Evolutionary conservation across 1,140 invertebrate genomes (phyloP), one percentile per base, ranked within the genome.

Genomic region (Coenobita brevimanus): DNA sequence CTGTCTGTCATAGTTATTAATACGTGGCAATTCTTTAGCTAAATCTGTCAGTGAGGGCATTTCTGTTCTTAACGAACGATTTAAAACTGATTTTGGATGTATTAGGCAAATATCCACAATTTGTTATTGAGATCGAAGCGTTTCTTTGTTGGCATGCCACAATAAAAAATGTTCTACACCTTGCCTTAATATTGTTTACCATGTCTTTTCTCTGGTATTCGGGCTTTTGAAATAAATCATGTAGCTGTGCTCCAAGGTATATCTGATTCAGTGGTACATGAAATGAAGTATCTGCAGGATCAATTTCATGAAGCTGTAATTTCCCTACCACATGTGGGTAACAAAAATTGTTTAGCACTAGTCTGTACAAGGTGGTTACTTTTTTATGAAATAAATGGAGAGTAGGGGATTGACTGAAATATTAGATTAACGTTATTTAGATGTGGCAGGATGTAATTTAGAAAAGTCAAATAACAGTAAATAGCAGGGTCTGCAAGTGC

Each of bases 171-270:
- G n/a, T n/a, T n/a, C n/a, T n/a, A n/a, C n/a, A n/a, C n/a, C n/a
- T n/a, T n/a, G n/a, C n/a, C n/a, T n/a, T n/a, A n/a, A n/a, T n/a
- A n/a, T n/a, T n/a, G n/a, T n/a, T n/a, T n/a, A n/a, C n/a, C 64
- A 67, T 24, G 27, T 67, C 64, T 24, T 30, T 24, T 27, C 64
- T 15, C 64, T 67, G 64, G 27, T 24, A 67, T 24, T 67, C 64
- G 8, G 24, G 64, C 64, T 67, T 67, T 8, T 67, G 64, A 24
- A 67, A 67, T 24, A 67, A 67, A 67, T 24, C 64, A 30, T 67
- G 64, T n/a, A 67, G 64, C 64, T 67, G 15, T n/a, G 64, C 64
- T 30, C 64, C 64, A 67, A 67, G 64, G 64, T 67, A 67, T 6
- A 67, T 67, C 27, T 67, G 64, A 67, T 67, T 67, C 6, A 67